These are phyloP conservation scores for Diarsia rubi DNA, from an alignment of 2,888 invertebrate species.

Conservation along the genomic window DNA sequence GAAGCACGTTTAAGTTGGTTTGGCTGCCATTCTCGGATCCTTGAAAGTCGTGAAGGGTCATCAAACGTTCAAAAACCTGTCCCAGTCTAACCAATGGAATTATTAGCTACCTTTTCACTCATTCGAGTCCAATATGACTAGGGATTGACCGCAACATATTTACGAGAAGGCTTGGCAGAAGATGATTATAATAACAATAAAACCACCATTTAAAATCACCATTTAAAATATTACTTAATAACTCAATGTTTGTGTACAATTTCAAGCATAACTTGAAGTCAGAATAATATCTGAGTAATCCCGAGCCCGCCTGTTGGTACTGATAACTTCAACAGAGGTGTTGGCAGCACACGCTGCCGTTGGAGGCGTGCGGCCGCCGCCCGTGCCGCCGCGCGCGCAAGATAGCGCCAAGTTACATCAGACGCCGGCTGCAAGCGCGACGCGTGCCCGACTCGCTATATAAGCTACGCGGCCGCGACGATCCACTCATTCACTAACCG, in stretches of 20 bases:
- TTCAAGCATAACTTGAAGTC: slow-evolving; percentile 45
- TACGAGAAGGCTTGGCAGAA: background rate
- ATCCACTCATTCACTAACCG: slow-evolving; percentile 83
- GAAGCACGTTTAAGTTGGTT: background rate
- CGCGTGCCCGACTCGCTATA: slow-evolving; percentile 81
- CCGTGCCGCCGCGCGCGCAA: slow-evolving; percentile 72
- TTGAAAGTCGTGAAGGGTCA: background rate
- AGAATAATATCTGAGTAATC: slow-evolving; percentile 32
- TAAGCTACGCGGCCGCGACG: slow-evolving; percentile 70
- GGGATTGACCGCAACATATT: background rate
- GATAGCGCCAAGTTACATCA: slow-evolving; percentile 86
- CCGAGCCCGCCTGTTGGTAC: slow-evolving; percentile 7
- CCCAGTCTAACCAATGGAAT: background rate
- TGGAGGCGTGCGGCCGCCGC: slow-evolving; percentile 34
- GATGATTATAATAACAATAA: slow-evolving; percentile 11
- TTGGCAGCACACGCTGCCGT: slow-evolving; percentile 32
- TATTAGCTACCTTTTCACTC: background rate
- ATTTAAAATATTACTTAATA: background rate
- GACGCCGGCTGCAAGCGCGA: slow-evolving; percentile 74
- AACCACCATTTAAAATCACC: background rate
- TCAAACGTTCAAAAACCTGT: background rate
- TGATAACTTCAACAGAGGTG: slow-evolving; percentile 50
- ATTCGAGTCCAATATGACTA: background rate
- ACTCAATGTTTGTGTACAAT: slow-evolving; percentile 30
- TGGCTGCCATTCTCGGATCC: background rate